Evolutionary conservation across 2,888 invertebrate genomes (phyloP), one percentile per base, ranked within the genome.

Genomic region (Anodontia alba): DNA sequence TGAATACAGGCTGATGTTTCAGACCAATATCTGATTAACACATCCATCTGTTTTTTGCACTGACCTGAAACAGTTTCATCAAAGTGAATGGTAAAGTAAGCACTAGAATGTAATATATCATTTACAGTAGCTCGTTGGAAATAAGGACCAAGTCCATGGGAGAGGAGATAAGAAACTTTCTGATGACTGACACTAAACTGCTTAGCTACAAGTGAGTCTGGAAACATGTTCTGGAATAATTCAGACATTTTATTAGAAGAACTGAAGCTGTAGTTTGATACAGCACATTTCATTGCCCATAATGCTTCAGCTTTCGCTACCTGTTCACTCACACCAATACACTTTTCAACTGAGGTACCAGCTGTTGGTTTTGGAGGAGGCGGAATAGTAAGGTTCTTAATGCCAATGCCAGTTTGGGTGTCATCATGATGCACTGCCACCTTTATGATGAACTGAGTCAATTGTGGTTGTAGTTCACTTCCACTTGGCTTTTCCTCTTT

Each of bases 121-220:
- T 49, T 49, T 15, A 20, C 49, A 20, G 57, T 73, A 54, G 36
- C 38, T 31, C 31, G 73, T n/a, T n/a, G n/a, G n/a, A n/a, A 49
- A 49, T 49, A 49, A 20, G 49, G 49, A 15, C 49, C 49, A 49
- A 49, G 49, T 20, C 49, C 49, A 49, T 49, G 17, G 10, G 49
- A 73, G 36, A 57, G 43, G 31, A 73, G 23, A 57, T 73, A 73
- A 51, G 57, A 73, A 36, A 54, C 73, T 57, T 73, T 73, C 57
- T 54, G 57, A 36, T 73, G 54, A 73, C 73, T 73, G 36, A 54
- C 33, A 33, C 38, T 57, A 54, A 54, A 73, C 38, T 73, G 38
- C 73, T 73, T 73, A 54, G 73, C 73, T 23, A 49, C 51, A 54
- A 51, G 36, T 23, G 73, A 57, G 57, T 57, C 57, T 57, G 38